Base-by-base conservation (phyloP, 2,113 vertebrate species). In the Pluvianellus socialis region DNA sequence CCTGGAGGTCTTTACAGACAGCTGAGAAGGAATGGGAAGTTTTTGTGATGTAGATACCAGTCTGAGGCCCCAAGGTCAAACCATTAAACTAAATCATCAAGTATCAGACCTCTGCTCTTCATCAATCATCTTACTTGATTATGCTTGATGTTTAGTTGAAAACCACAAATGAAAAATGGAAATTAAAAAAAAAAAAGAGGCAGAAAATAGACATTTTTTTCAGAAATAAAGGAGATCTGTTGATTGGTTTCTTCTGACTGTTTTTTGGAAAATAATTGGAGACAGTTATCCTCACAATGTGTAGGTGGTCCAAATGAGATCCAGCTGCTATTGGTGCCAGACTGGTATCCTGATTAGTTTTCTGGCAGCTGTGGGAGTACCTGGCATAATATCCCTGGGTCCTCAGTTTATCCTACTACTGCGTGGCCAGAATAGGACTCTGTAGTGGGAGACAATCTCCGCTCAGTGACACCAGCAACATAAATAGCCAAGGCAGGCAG, bases 351-450 rank as follows among this genome's bases (percentile, higher is more conserved):
- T 82, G n/a, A 38, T 40, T 12, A 79, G 3, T 65, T 75, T 93
- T 90, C 44, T 93, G 38, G 18, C 28, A 92, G 52, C 44, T 72
- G 1, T 61, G 11, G 19, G 6, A 3, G 6, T 35, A 7, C 63
- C 71, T 85, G 33, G 35, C 14, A 86, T 21, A 49, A 7, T 58
- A 67, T 5, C 72, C 30, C 15, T 32, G 9, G n/a, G 38, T 38
- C 23, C n/a, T 93, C 24, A 4, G 13, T 59, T 77, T 59, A 30
- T 85, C 26, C 28, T 68, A 4, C 27, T 92, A 4, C 35, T 32
- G 18, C 0, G 0, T 28, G 38, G 32, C 63, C n/a, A 70, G 44
- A 49, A 42, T 4, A 45, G 44, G n/a, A 27, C 4, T 3, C 19
- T 68, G 33, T 14, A 86, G 58, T 53, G 33, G 24, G 44, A 52